Base-by-base conservation (phyloP, 2,888 invertebrate species). In the Latrodectus elegans region DNA sequence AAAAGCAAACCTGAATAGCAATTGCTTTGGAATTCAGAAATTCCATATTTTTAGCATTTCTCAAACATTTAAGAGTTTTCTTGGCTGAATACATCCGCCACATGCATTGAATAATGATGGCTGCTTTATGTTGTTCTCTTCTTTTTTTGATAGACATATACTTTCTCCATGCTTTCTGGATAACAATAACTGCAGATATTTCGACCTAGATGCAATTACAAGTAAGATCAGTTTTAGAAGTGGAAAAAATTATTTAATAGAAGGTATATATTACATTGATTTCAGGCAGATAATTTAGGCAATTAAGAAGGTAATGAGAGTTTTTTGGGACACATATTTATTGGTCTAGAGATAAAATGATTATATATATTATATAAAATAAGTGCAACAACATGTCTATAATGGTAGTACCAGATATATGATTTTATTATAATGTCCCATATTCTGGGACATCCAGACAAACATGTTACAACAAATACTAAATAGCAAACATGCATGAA, bases 91-190 rank as follows among this genome's bases (percentile, higher is more conserved):
- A 55, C 15, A 26, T 89, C 79, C 91, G 81, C 84, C 88, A 91
- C 15, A 51, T 65, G 12, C 70, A 64, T 86, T 92, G 91, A 38
- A 92, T 89, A 9, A 65, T 78, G 9, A 88, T 10, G 3, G 91
- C 90, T 22, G 91, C 91, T 38, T 77, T 53, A n/a, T 77, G 15
- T 72, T 68, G 51, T 22, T 52, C 71, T 71, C 84, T 22, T n/a
- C 64, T 72, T 75, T 38, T 84, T 74, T 75, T 64, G n/a, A 14
- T 14, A 1, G n/a, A 38, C 0, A 82, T 10, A 72, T 78, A 86
- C 6, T 65, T 77, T 8, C 77, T 68, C 73, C 85, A 88, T 65
- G 74, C 84, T 22, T 74, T 75, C 77, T 90, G 90, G 11, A 90
- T 89, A 15, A 74, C 72, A 8, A 77, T 52, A 55, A 85, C 89